Evolutionary conservation across 2,888 invertebrate genomes (phyloP), one percentile per base, ranked within the genome.

Genomic region (Meiosimyza decipiens): DNA sequence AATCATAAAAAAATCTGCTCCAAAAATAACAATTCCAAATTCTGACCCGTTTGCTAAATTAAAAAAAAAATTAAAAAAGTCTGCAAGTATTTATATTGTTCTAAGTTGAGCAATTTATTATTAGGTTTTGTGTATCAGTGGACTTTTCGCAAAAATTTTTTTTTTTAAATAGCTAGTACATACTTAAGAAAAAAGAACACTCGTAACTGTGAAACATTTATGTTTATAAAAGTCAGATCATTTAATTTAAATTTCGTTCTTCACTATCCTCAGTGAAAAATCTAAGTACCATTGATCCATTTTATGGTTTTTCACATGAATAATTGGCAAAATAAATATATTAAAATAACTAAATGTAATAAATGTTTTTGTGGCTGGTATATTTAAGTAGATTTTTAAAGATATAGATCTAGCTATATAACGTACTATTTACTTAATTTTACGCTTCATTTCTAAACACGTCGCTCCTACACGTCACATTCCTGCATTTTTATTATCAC

Each of bases 291-390:
- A 40, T 6, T 6, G 6, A 9, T 5, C 9, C 1, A 9, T 9
- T 40, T 5, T 40, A 2, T 40, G 6, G 6, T 40, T 40, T 40
- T 40, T 40, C 13, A 18, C 33, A 55, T 54, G 40, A 33, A 54
- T 51, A 64, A 64, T 18, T 64, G 22, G 33, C 62, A 47, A 57
- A 62, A 15, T 40, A 47, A 40, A 5, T 13, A 33, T 62, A 13
- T 60, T 74, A 77, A 60, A 60, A 70, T 49, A 40, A 51, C 49
- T 13, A 47, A 50, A 59, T 70, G 68, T 72, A 60, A 71, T 69
- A 71, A 79, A 75, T 74, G 70, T 77, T 82, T 82, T 83, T 84
- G 84, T 84, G 84, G 83, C 83, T 85, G 81, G 81, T 79, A 74
- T 77, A 78, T 77, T 77, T 62, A 63, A 75, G 60, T 54, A 75